Percentiles rank a stretch among this genome's conserved stretches.
These are phyloP conservation scores for Hydrochoerus hydrochaeris DNA, from an alignment of 2,113 vertebrate genomes.

Conservation along the genomic window DNA sequence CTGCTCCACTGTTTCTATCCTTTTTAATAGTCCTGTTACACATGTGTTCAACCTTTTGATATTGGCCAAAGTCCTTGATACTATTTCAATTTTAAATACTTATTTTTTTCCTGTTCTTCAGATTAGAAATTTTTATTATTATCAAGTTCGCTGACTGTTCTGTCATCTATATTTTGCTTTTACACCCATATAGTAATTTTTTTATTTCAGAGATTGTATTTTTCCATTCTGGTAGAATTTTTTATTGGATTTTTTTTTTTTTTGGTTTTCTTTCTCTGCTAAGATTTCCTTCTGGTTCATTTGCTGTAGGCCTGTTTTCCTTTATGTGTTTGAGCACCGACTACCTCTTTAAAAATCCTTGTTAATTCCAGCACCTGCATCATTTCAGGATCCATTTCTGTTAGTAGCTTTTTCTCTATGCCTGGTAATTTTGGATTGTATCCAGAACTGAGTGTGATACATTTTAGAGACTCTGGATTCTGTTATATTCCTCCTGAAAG, in stretches of 20 bases:
- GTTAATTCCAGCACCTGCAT: not conserved
- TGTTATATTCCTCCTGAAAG: not conserved
- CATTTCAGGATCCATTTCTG: not conserved
- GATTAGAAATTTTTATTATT: not conserved
- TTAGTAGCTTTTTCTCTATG: not conserved
- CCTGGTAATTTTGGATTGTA: not conserved
- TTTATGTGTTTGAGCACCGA: not conserved
- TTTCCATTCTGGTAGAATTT: not conserved
- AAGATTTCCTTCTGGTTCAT: not conserved
- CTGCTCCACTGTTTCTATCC: not conserved
- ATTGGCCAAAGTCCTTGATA: not conserved
- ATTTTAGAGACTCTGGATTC: not conserved
- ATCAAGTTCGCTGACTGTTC: not conserved
- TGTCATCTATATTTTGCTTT: not conserved
- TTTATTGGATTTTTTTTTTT: not conserved
- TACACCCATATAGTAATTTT: not conserved
- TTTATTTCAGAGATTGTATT: not conserved
- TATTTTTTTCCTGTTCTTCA: conserved; percentile 18
- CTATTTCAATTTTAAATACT: not conserved
- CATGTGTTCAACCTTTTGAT: not conserved
- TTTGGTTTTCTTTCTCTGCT: not conserved
- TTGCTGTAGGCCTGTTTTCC: not conserved
- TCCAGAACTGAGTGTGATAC: not conserved
- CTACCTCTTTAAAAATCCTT: conserved; percentile 4
- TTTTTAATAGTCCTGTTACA: not conserved